Evolutionary conservation across 2,797 vertebrate species (phyloP), one percentile per base, ranked within the genome.

Genomic region (Rachycentron canadum): DNA sequence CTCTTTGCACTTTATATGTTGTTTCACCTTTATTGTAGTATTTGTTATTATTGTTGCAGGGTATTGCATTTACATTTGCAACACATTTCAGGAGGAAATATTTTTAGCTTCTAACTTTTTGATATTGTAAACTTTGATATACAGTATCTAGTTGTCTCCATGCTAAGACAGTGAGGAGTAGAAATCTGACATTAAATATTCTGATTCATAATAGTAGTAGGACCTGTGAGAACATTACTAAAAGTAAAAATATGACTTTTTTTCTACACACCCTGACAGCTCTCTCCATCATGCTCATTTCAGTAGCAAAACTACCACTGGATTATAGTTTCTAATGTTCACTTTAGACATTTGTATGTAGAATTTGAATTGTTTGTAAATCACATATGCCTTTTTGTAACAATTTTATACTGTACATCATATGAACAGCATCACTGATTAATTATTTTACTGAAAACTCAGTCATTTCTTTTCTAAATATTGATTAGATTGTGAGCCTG

Each of bases 341-440:
- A 41, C 34, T 82, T 77, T 85, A 86, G 83, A 79, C 78, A 75
- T 90, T 85, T 86, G 73, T 91, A 81, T 88, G 77, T 92, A 92
- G 91, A 90, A 90, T 90, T 91, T 93, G 81, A 88, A 85, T 88
- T 90, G 85, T 94, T 92, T 93, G 74, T 93, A 91, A 92, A 92
- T 94, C 92, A 95, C 91, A 90, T 91, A 93, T 94, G 93, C 93
- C 94, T 95, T 95, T 94, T 95, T 94, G 88, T 95, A 94, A 93
- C 89, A 91, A 92, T 95, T 95, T 95, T 95, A 90, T 95, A 95
- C 93, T 91, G 90, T 90, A 86, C 86, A 91, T 91, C 86, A 93
- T 84, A 81, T 92, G 70, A 93, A 89, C 72, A 89, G 65, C 86
- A 70, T 91, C 82, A 91, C 76, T 75, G 66, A 90, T 85, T 82